Percentiles rank a stretch among this genome's conserved stretches.
These are phyloP conservation scores for Pristionchus arcanus DNA, from an alignment of 2,888 invertebrate species.

Conservation along the genomic window DNA sequence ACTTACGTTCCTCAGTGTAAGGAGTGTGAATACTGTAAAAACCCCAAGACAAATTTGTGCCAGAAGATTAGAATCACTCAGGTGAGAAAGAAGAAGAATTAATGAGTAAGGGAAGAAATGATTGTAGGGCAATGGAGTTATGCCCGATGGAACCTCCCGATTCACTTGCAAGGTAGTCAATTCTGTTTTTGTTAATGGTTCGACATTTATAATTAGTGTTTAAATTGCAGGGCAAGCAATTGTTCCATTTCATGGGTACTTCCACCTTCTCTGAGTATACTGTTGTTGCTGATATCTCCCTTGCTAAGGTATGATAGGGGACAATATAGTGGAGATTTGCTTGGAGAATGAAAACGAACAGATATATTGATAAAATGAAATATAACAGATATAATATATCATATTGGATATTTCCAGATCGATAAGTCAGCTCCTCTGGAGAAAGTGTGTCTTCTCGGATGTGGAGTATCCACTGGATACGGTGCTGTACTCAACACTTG, in stretches of 20 bases:
- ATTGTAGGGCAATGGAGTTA: slow-evolving; percentile 87
- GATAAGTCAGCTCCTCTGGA: slow-evolving; percentile 89
- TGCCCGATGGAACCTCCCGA: slow-evolving; percentile 93
- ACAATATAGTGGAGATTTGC: neutral
- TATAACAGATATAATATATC: too few relatives aligned
- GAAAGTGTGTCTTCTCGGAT: slow-evolving; percentile 92
- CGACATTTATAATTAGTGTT: slow-evolving; percentile 75
- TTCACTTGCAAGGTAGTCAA: slow-evolving; percentile 84
- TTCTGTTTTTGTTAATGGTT: neutral
- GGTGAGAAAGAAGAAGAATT: slow-evolving; percentile 80
- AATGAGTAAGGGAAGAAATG: neutral
- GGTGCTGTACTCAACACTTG: slow-evolving; percentile 95
- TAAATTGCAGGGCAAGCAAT: slow-evolving; percentile 83
- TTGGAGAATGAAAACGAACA: neutral
- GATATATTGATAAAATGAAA: too few relatives aligned
- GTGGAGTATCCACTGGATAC: slow-evolving; percentile 95
- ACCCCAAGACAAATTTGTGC: slow-evolving; percentile 96
- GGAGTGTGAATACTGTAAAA: slow-evolving; percentile 96
- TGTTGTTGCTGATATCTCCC: slow-evolving; percentile 93
- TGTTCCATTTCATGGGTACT: slow-evolving; percentile 97
- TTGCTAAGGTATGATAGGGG: slow-evolving; percentile 88
- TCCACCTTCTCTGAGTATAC: slow-evolving; percentile 93
- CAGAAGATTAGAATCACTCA: slow-evolving; percentile 87
- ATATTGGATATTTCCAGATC: slow-evolving; percentile 81
- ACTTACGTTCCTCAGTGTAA: slow-evolving; percentile 96